Evolutionary conservation across 2,888 invertebrate species (phyloP), one percentile per base, ranked within the genome.

Genomic region (Mesopsocus fuscifrons): DNA sequence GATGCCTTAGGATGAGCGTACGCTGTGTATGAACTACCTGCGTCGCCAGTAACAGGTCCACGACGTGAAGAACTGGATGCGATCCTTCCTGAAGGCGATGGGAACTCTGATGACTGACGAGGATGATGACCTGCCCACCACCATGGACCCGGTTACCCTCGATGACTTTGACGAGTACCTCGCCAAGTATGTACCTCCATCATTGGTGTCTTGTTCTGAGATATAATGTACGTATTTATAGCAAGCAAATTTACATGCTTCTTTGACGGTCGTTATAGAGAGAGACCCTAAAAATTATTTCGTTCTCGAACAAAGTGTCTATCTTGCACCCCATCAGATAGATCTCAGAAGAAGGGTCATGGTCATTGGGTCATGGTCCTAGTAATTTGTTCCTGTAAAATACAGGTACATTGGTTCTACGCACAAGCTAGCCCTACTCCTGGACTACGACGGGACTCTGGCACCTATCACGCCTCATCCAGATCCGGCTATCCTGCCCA

Each of bases 131-230:
- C 79, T 84, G 11, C 80, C 82, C 3, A 81, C 83, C 0, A 78
- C 74, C 20, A 84, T 88, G 80, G 83, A 83, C 49, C 87, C 87
- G 0, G 81, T 87, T n/a, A 83, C 84, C 4, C 73, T 87, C 54
- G 85, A 88, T 53, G 87, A 88, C 59, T 88, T 88, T 56, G 85
- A 88, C 55, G 84, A 85, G 59, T 87, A 87, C 56, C 66, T 88
- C 44, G 74, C 81, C 48, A 83, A 84, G 81, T 85, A 67, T 67
- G 74, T 66, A 50, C n/a, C n/a, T n/a, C 45, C 49, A 47, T 26
- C 26, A 26, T 26, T 26, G 26, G 26, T 11, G 8, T 26, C 11
- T 26, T 9, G 26, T 26, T n/a, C n/a, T n/a, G n/a, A n/a, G n/a
- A n/a, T n/a, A n/a, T n/a, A n/a, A n/a, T n/a, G n/a, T n/a, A n/a